Conservation (phyloP, 2,888 invertebrate genomes). For the Conistra vaccinii region DNA sequence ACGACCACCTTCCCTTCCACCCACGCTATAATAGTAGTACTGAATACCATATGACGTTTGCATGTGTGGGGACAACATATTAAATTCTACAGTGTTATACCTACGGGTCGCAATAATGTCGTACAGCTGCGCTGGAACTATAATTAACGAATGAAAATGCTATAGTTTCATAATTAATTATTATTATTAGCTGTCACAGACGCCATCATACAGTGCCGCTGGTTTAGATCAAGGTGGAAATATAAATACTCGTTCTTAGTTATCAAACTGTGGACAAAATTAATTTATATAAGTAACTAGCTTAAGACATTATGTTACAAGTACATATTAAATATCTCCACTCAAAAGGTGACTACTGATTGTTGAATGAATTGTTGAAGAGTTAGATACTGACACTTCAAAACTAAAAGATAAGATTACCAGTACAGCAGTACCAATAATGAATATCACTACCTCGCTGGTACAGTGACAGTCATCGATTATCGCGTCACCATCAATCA, state of each 20-base stretch:
- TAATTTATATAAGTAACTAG: not conserved
- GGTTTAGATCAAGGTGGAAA: too few relatives aligned
- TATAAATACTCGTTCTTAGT: not conserved
- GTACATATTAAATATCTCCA: not conserved
- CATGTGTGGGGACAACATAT: too few relatives aligned
- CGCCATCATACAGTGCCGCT: too few relatives aligned
- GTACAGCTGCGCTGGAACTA: too few relatives aligned
- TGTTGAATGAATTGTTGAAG: not conserved
- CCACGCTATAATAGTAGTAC: too few relatives aligned
- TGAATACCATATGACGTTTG: too few relatives aligned
- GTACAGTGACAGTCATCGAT: not conserved
- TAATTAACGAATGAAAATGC: too few relatives aligned
- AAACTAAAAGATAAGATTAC: not conserved
- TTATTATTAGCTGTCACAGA: too few relatives aligned
- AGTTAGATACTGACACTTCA: not conserved
- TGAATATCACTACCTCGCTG: not conserved
- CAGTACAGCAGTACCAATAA: not conserved
- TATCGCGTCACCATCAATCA: not conserved
- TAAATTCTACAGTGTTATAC: too few relatives aligned
- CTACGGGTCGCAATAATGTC: too few relatives aligned
- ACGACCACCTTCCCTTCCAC: too few relatives aligned
- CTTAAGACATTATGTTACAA: not conserved
- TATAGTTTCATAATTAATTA: too few relatives aligned
- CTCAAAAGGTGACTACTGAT: constrained; percentile 5
- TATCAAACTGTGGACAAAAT: not conserved